Percentiles rank a stretch among this genome's conserved stretches.
These are phyloP conservation scores for Polyommatus iphigenia DNA, from an alignment of 2,888 invertebrate species.

Conservation along the genomic window DNA sequence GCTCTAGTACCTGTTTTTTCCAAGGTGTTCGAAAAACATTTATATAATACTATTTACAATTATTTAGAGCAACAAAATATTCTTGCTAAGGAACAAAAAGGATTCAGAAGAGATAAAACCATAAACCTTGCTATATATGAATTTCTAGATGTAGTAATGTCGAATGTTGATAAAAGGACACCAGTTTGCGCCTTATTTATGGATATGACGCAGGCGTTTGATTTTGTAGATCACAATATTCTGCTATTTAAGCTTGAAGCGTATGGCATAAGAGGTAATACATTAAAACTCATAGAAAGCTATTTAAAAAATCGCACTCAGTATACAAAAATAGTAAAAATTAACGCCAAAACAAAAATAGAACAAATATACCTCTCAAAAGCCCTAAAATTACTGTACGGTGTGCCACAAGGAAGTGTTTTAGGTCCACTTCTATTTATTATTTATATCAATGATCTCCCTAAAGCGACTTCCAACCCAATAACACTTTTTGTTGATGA, in stretches of 20 bases:
- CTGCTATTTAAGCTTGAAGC: background rate
- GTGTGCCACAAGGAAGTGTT: background rate
- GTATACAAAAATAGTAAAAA: background rate
- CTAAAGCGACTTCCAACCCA: too few species aligned
- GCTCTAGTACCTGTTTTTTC: background rate
- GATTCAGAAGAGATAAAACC: slow-evolving; percentile 7
- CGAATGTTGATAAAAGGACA: background rate
- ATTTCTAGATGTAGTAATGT: background rate
- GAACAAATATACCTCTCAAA: background rate
- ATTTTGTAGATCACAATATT: background rate
- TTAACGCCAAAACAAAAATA: background rate
- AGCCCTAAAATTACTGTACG: background rate
- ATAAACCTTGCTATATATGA: slow-evolving; percentile 3
- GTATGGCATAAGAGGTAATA: background rate
- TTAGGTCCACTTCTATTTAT: too few species aligned
- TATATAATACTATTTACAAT: background rate
- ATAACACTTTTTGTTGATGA: too few species aligned
- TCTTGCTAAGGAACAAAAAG: slow-evolving; percentile 8
- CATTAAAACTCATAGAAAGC: background rate
- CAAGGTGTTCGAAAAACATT: slow-evolving; percentile 14
- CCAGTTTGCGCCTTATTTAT: background rate
- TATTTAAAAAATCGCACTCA: background rate
- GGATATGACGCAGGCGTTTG: slow-evolving; percentile 10
- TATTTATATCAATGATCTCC: too few species aligned
- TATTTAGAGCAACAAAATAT: slow-evolving; percentile 7